Evolutionary conservation across 2,113 vertebrate genomes (phyloP).

Genomic region (Ciconia maguari): DNA sequence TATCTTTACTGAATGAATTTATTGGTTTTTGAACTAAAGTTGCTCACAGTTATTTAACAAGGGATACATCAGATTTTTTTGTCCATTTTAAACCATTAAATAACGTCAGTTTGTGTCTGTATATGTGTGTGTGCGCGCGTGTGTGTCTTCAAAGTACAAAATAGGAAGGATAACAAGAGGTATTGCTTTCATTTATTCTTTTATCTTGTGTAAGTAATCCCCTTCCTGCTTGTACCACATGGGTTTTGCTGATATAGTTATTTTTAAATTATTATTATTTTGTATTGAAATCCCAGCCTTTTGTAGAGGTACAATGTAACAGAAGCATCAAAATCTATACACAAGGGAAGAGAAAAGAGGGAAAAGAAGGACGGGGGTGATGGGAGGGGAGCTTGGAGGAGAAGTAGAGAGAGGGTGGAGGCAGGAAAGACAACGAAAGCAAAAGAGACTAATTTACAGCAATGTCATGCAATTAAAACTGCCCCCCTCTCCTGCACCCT

Average conservation of each 20-base stretch:
- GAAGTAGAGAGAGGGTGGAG: conserved; percentile 59
- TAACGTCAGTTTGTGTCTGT: conserved; percentile 71
- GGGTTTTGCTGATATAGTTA: conserved; percentile 70
- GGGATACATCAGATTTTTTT: conserved; percentile 86
- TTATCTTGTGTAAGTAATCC: conserved; percentile 74
- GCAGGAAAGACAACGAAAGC: conserved; percentile 68
- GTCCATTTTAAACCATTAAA: conserved; percentile 84
- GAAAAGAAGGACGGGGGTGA: conserved; percentile 60
- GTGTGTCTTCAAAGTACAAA: conserved; percentile 84
- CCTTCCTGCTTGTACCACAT: conserved; percentile 77
- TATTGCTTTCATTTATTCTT: conserved; percentile 92
- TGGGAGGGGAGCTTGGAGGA: conserved; percentile 65
- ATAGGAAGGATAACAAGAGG: conserved; percentile 87
- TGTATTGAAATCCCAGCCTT: conserved; percentile 75
- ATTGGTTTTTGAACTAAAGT: conserved; percentile 92
- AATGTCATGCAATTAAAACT: conserved; percentile 74
- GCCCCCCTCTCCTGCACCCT: conserved; percentile 67
- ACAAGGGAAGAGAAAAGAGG: conserved; percentile 73
- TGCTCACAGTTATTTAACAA: conserved; percentile 95
- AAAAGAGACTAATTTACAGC: conserved; percentile 70
- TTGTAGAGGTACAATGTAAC: conserved; percentile 81
- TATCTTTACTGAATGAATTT: conserved; percentile 91
- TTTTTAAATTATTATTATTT: conserved; percentile 69
- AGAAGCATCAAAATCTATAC: conserved; percentile 86
- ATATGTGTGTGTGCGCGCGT: conserved; percentile 63